Conservation (phyloP, 2,113 vertebrate species). For the Mus musculus region DNA sequence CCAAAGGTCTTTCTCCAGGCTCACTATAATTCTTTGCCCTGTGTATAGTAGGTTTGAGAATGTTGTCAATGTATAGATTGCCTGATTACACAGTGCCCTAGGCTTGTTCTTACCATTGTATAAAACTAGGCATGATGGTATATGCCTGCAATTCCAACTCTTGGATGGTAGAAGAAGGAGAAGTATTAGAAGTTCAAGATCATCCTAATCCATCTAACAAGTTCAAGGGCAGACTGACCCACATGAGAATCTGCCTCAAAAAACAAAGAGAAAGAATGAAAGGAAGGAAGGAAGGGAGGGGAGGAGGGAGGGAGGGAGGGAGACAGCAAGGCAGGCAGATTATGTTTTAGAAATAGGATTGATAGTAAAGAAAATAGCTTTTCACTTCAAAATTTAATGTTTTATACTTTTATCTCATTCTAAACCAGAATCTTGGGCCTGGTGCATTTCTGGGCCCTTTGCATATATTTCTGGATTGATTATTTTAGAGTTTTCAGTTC, state of each 20-base stretch:
- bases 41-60: neutral
- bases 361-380: neutral
- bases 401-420: neutral
- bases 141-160: neutral
- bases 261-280: neutral
- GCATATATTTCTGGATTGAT: neutral
- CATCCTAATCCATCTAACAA: neutral
- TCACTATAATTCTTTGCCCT: neutral
- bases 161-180: neutral
- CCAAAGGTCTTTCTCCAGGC: neutral
- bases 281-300: too few relatives aligned
- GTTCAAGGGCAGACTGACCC: neutral
- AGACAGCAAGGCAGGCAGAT: neutral
- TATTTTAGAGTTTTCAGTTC: neutral
- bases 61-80: too few relatives aligned
- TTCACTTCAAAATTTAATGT: slow-evolving; percentile 4
- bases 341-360: neutral
- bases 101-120: neutral
- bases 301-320: fast-evolving
- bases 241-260: neutral
- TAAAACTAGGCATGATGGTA: neutral
- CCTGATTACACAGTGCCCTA: neutral
- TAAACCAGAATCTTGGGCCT: neutral
- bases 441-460: neutral
- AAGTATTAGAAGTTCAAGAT: neutral